Evolutionary conservation across 2,888 invertebrate species (phyloP), one percentile per base, ranked within the genome.

Genomic region (Zhengitettix transpicula): DNA sequence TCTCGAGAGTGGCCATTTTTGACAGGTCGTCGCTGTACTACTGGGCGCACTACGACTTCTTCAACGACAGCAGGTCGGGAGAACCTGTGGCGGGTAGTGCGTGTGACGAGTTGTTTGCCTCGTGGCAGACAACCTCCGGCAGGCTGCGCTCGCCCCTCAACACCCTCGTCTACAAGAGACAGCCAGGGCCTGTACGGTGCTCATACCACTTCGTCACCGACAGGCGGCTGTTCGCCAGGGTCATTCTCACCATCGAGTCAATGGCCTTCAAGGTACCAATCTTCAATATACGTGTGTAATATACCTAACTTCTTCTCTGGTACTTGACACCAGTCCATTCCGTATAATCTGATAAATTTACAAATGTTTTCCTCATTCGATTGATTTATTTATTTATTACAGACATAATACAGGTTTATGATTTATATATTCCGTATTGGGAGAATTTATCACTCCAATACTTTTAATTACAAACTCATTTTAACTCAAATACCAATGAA

Each of bases 21-120:
- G 68, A n/a, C 71, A 83, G 83, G 0, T 91, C 91, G 14, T 92
- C 92, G 0, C 77, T 94, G 14, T 92, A 93, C 73, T 93, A 92
- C 71, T 92, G 92, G 92, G 92, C 92, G 0, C 92, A 92, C 70
- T 93, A 92, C 69, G 92, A 93, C 69, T 93, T 92, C 77, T 93
- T 92, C 75, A 92, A 93, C 72, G 90, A 91, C 68, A 91, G 89
- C 0, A 84, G 86, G 58, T 85, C 87, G 65, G 93, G 93, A 0
- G 89, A 88, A 64, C 85, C 88, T 0, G 86, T 92, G 0, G 80
- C 81, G 0, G 85, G 84, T 17, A 90, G 89, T 0, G 81, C 85
- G 7, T 94, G 93, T 70, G 93, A 94, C 68, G 91, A 93, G 70
- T 83, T 87, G 1, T 90, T 92, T 70, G 84, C 87, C 11, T 88